These are phyloP conservation scores for Ecdyonurus torrentis DNA, from an alignment of 2,888 invertebrate species.

Conservation along the genomic window DNA sequence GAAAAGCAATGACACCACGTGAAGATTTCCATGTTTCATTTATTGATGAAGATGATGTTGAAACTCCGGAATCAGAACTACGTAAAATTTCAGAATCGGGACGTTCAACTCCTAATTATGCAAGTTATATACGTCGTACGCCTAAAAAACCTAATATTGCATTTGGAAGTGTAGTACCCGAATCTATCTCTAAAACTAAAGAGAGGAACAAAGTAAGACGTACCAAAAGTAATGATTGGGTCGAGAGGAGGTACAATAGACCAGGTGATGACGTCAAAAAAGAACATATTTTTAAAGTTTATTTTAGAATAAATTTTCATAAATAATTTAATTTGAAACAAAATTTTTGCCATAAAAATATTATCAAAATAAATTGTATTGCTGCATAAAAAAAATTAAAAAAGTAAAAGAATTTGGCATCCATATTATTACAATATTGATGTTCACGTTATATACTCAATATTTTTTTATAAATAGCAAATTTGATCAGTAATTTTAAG, in stretches of 20 bases:
- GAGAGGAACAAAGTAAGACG: not conserved
- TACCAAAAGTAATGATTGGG: not conserved
- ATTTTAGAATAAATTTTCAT: too few species aligned
- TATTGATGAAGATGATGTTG: not conserved
- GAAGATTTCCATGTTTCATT: not conserved
- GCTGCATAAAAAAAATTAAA: too few species aligned
- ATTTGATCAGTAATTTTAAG: too few species aligned
- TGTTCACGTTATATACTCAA: too few species aligned
- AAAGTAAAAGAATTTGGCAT: too few species aligned
- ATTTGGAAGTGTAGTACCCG: not conserved
- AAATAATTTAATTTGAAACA: too few species aligned
- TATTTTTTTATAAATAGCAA: too few species aligned
- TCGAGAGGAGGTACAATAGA: not conserved
- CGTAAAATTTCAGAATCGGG: not conserved
- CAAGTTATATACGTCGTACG: not conserved
- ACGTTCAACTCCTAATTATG: not conserved
- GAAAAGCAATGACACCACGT: not conserved
- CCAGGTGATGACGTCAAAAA: too few species aligned
- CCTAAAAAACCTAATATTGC: not conserved
- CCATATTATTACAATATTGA: too few species aligned
- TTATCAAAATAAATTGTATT: too few species aligned
- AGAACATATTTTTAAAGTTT: too few species aligned
- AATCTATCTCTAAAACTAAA: not conserved
- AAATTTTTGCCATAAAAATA: too few species aligned
- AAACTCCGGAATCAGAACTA: not conserved